These are phyloP conservation scores for Sapajus apella DNA, from an alignment of 2,113 vertebrate genomes.

Conservation along the genomic window DNA sequence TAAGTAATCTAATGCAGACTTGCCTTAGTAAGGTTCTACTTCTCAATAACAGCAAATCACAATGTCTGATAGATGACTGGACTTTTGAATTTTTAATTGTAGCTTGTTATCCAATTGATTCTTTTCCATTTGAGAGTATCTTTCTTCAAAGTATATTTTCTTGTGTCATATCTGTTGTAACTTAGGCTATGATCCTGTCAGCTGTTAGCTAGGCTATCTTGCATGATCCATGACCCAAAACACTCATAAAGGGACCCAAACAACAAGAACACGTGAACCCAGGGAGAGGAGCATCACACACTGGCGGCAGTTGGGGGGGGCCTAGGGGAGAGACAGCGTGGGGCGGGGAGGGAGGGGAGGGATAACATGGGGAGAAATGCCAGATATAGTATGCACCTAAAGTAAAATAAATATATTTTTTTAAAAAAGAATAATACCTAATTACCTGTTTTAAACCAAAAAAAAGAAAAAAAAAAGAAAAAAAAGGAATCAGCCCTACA, in stretches of 20 bases:
- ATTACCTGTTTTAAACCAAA: too few species aligned
- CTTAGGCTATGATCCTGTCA: not conserved
- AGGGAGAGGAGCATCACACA: too few species aligned
- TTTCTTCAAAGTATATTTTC: not conserved
- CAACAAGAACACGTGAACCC: too few species aligned
- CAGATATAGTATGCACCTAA: too few species aligned
- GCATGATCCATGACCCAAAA: not conserved
- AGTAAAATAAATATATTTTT: too few species aligned
- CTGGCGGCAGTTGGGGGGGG: too few species aligned
- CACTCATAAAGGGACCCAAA: not conserved
- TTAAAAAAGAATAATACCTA: too few species aligned
- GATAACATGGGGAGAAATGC: too few species aligned
- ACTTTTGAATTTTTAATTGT: slow-evolving; percentile 17
- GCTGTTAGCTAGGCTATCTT: not conserved
- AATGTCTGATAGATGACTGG: not conserved
- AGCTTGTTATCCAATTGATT: not conserved
- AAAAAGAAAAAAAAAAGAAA: too few species aligned
- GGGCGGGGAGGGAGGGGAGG: too few species aligned
- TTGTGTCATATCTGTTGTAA: not conserved
- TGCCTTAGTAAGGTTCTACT: not conserved
- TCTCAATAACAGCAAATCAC: not conserved
- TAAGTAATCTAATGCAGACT: not conserved
- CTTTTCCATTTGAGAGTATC: not conserved
- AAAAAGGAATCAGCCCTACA: not conserved
- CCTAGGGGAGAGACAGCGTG: too few species aligned